A percentile compares a stretch with the other conserved stretches of the same genome.
phyloP scores from a whole-genome alignment of 2,113 vertebrate species.

The Gnathonemus longibarbis region DNA sequence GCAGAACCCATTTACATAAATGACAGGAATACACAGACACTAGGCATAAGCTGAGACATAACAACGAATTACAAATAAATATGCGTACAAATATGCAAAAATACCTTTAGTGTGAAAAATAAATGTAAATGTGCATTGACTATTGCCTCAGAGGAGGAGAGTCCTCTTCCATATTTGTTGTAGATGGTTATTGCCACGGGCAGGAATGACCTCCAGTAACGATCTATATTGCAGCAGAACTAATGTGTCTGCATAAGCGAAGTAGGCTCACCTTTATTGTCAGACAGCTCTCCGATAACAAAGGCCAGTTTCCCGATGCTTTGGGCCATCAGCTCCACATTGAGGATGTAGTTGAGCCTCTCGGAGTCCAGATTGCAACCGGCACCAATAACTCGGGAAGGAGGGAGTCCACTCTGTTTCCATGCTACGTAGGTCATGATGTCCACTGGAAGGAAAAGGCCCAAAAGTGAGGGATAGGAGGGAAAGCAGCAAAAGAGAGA shows the following conservation, averaged over 20 bases:
- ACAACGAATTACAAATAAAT: too few species aligned
- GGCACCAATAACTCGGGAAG: conserved; percentile 74
- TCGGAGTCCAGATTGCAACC: conserved; percentile 88
- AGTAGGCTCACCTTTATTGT: conserved; percentile 75
- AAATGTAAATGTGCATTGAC: too few species aligned
- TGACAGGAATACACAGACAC: not conserved
- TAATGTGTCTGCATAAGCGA: not conserved
- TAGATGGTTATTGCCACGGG: too few species aligned
- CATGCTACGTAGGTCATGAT: conserved; percentile 87
- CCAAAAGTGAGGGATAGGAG: not conserved
- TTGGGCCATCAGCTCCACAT: conserved; percentile 61
- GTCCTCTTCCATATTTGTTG: too few species aligned
- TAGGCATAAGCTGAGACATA: not conserved
- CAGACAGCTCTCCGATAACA: conserved; percentile 86
- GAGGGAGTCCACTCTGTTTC: conserved; percentile 81
- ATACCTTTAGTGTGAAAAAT: not conserved
- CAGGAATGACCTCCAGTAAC: not conserved
- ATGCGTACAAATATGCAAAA: not conserved
- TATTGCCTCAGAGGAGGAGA: too few species aligned
- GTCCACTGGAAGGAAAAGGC: conserved; percentile 67
- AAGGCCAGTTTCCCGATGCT: conserved; percentile 68
- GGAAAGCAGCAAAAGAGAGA: not conserved
- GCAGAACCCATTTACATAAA: not conserved
- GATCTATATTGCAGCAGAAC: not conserved
- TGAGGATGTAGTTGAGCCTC: conserved; percentile 71